Conservation (phyloP, 2,113 vertebrate genomes). For the Tyto alba region DNA sequence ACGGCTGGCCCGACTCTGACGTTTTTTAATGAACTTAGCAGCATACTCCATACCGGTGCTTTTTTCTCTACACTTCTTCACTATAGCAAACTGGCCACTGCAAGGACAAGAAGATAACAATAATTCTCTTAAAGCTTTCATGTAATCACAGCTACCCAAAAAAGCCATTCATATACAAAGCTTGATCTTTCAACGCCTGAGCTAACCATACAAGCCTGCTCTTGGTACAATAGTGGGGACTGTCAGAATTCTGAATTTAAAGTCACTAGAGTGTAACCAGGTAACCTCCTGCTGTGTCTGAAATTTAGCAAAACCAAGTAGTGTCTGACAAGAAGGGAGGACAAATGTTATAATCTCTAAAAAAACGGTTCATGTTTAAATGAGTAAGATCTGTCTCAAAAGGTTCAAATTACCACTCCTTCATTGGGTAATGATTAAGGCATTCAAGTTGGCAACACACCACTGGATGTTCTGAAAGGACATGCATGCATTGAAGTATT, state of each 20-base stretch:
- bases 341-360: background rate
- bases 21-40: conserved; percentile 97
- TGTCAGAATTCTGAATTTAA: background rate
- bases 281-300: background rate
- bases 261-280: background rate
- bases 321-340: background rate
- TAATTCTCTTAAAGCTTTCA: background rate
- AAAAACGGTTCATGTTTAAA: background rate
- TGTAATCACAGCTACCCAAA: background rate
- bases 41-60: conserved; percentile 81
- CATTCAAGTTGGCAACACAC: background rate
- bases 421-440: background rate
- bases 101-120: background rate
- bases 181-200: background rate
- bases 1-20: conserved; percentile 84
- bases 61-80: conserved; percentile 88
- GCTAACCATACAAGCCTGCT: background rate
- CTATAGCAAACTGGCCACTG: conserved; percentile 96
- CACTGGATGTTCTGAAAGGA: background rate
- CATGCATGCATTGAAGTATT: background rate
- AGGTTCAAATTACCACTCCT: background rate
- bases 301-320: background rate
- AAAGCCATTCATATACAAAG: background rate
- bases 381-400: background rate
- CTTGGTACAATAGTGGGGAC: background rate